Base-by-base conservation (phyloP, 2,888 invertebrate genomes). In the Plusia festucae region DNA sequence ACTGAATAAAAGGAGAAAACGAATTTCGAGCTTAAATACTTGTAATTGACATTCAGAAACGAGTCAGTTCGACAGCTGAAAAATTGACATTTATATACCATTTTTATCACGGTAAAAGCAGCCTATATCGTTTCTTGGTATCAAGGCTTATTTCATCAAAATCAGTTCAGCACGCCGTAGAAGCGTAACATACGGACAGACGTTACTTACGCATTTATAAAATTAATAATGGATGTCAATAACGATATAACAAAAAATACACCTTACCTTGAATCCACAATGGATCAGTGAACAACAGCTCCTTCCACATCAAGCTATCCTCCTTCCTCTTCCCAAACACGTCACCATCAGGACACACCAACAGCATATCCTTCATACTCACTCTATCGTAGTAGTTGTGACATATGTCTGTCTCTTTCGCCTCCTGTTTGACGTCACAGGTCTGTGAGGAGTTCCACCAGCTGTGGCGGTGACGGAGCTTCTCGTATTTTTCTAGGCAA, bases 291-390 rank as follows among this genome's bases (percentile, higher is more conserved):
- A 95, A 95, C 70, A 95, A 65, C 46, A 95, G 63, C 15, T 91
- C 93, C 4, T 80, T 88, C 95, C 95, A 95, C 70, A 93, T 34
- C 49, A 84, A 70, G 54, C 92, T 89, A 63, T 95, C 94, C 8
- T 86, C 84, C 76, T 91, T 93, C 61, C 90, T 88, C 61, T 83
- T 82, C 55, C 81, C 86, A 74, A 95, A 73, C 0, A 88, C 80
- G 63, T 94, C 93, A 0, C 94, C 94, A 61, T 92, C 88, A 0
- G 94, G 95, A 66, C 95, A 94, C 22, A 95, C 68, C 11, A 93
- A 75, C 63, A 95, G 66, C 77, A 89, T 79, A 65, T 95, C 74
- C 82, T 93, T 94, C 61, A 84, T 85, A 75, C 85, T 87, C 74
- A 88, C 90, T 84, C 74, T 76, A 20, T 91, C 88, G 34, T 88